These are phyloP conservation scores for Miltochrista miniata DNA, from an alignment of 2,888 invertebrate species.

Conservation along the genomic window DNA sequence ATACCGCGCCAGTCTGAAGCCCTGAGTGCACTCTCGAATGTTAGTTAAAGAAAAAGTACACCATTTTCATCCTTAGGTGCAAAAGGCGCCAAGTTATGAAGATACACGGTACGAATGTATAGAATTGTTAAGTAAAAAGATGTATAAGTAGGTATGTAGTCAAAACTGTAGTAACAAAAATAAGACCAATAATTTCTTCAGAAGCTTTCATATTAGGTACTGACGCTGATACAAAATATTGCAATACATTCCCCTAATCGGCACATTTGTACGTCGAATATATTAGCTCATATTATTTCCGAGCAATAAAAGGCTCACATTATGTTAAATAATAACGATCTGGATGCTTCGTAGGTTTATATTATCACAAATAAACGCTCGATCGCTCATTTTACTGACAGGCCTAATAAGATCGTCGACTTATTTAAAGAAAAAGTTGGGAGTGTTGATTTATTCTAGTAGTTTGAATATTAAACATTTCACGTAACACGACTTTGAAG, in stretches of 20 bases:
- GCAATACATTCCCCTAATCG: slow-evolving; percentile 22
- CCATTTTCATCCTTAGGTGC: too few species aligned
- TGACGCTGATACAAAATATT: not conserved
- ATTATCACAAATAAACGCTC: slow-evolving; percentile 50
- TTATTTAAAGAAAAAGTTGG: slow-evolving; percentile 4
- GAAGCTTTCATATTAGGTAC: too few species aligned
- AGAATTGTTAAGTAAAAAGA: too few species aligned
- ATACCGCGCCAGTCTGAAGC: too few species aligned
- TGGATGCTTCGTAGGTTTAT: slow-evolving; percentile 35
- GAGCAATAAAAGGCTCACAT: slow-evolving; percentile 45
- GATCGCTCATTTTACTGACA: slow-evolving; percentile 49
- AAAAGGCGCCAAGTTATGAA: too few species aligned
- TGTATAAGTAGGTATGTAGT: too few species aligned
- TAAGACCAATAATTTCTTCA: too few species aligned
- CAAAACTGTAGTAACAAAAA: too few species aligned
- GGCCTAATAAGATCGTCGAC: slow-evolving; percentile 3
- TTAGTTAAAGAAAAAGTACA: too few species aligned
- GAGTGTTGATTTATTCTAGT: not conserved
- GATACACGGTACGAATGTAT: too few species aligned
- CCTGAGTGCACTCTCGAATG: too few species aligned
- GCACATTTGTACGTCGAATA: slow-evolving; percentile 21
- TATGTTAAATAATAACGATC: slow-evolving; percentile 59
- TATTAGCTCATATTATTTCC: slow-evolving; percentile 21
- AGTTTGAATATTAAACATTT: not conserved
- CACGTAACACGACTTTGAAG: not conserved